A percentile compares a stretch with the other conserved stretches of the same genome.
Conservation (phyloP, 2,888 invertebrate species). For the Drosophila tripunctata region DNA sequence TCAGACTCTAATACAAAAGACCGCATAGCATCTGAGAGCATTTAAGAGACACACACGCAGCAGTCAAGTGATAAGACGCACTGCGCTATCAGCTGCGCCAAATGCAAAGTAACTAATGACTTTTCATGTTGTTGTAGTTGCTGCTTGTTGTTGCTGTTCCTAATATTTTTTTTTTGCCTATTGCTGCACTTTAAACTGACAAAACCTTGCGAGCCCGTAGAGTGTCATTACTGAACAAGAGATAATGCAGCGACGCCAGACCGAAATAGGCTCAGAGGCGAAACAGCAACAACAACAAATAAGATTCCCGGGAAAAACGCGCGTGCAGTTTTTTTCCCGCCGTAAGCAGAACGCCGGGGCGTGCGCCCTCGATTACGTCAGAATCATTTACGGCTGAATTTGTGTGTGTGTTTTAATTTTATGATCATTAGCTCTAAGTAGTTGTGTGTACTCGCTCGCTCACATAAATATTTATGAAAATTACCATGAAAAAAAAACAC, state of each 20-base stretch:
- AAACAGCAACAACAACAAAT: constrained; percentile 31
- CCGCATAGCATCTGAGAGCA: constrained; percentile 68
- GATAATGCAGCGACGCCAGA: constrained; percentile 57
- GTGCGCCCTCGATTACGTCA: constrained; percentile 69
- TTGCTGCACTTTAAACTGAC: constrained; percentile 62
- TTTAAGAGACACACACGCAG: constrained; percentile 36
- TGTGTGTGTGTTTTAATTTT: background rate
- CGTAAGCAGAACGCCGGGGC: constrained; percentile 56
- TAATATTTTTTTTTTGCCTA: constrained; percentile 25
- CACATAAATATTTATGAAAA: constrained; percentile 28
- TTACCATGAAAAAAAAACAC: constrained; percentile 12
- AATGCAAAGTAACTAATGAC: constrained; percentile 75
- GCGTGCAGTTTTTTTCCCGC: constrained; percentile 70
- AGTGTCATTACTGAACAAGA: constrained; percentile 68
- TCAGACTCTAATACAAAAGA: constrained; percentile 43
- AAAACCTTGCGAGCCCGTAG: constrained; percentile 52
- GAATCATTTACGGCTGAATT: constrained; percentile 21
- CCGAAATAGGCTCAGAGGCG: constrained; percentile 54
- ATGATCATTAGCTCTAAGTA: constrained; percentile 22
- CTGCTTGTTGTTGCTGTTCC: constrained; percentile 21
- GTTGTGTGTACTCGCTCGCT: constrained; percentile 9
- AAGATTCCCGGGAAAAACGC: constrained; percentile 70
- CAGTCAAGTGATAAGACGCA: constrained; percentile 46
- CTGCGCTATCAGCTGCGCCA: constrained; percentile 70
- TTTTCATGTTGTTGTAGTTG: constrained; percentile 42